Evolutionary conservation across 2,113 vertebrate genomes (phyloP).

Genomic region (Podocnemis expansa): DNA sequence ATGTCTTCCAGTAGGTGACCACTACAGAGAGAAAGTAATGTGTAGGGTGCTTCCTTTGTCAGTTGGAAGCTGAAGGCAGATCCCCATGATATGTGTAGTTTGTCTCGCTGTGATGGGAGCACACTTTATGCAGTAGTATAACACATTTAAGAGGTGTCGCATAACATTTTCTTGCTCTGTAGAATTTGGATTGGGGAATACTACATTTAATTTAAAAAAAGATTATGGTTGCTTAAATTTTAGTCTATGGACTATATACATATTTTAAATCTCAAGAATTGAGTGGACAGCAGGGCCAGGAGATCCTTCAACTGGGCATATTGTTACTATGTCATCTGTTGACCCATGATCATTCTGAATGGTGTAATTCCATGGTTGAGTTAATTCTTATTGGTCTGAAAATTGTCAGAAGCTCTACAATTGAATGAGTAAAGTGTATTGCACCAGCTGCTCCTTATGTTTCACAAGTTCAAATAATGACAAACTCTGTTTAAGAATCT

Average conservation of each 20-base stretch:
- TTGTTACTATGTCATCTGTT: background rate
- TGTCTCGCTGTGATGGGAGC: background rate
- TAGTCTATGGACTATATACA: background rate
- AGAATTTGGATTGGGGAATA: background rate
- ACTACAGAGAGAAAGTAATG: too few species aligned
- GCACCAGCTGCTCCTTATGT: background rate
- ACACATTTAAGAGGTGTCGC: background rate
- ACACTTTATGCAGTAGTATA: background rate
- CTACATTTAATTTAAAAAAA: background rate
- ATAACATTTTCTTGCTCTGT: background rate
- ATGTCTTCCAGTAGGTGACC: too few species aligned
- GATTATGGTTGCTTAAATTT: background rate
- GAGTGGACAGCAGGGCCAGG: background rate
- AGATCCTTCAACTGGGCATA: background rate
- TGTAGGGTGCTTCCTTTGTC: background rate
- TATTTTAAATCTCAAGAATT: background rate
- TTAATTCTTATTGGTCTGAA: background rate
- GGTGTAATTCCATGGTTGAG: background rate
- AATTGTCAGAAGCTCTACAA: background rate
- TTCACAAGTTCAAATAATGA: background rate
- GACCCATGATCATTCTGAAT: background rate
- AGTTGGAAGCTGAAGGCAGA: constrained; percentile 3
- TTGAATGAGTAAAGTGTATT: accelerated
- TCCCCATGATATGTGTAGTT: background rate
- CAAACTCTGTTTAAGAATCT: constrained; percentile 9